Evolutionary conservation across 2,888 invertebrate genomes (phyloP).

Genomic region (Acanthopleura granulata): DNA sequence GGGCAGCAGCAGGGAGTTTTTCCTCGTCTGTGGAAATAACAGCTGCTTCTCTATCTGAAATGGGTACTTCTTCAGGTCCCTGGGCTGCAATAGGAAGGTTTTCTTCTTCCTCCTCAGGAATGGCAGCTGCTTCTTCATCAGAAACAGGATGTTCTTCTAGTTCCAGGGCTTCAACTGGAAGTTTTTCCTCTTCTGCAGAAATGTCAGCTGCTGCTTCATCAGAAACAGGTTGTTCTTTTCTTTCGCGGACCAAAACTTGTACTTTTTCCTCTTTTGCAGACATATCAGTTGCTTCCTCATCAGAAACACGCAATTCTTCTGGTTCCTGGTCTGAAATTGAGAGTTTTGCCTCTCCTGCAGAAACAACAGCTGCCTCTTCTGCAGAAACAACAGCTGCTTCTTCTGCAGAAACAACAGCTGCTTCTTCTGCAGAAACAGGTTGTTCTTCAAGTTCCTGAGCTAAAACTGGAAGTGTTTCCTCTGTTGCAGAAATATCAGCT

Average conservation of each 20-base stretch:
- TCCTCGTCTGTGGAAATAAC: neutral
- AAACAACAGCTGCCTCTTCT: too few species aligned
- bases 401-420: neutral
- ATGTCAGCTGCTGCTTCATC: too few species aligned
- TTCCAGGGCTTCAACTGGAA: too few species aligned
- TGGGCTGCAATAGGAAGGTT: neutral
- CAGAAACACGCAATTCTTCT: neutral
- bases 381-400: too few species aligned
- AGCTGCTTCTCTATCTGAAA: neutral
- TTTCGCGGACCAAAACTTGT: neutral
- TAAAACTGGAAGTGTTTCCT: neutral
- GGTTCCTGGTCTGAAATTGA: neutral
- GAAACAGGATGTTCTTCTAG: too few species aligned
- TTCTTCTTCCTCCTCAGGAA: neutral
- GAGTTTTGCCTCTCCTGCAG: neutral
- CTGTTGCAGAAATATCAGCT: too few species aligned
- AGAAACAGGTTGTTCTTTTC: neutral
- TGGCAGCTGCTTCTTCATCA: neutral
- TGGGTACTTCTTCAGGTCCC: neutral
- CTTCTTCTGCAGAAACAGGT: neutral
- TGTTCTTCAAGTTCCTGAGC: neutral
- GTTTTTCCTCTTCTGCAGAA: neutral
- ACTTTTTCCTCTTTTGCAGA: neutral
- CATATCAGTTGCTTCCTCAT: neutral
- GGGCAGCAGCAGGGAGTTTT: neutral